phyloP scores from a whole-genome alignment of 2,888 invertebrate species.

The Rhingia rostrata region DNA sequence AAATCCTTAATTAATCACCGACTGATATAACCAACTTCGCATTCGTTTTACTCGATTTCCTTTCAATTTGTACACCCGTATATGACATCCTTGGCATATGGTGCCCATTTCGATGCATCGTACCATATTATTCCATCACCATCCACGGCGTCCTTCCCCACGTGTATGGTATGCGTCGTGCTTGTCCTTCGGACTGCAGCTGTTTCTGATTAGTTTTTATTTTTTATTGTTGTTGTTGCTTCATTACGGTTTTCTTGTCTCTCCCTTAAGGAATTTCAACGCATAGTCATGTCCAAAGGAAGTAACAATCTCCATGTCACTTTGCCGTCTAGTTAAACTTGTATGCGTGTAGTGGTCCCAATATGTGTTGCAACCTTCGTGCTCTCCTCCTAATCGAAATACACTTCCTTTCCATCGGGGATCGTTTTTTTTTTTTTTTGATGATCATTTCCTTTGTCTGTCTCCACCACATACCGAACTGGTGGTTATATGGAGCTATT shows the following conservation, averaged over 20 bases:
- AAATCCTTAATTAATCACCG: conserved; percentile 58
- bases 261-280: conserved; percentile 53
- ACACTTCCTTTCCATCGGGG: conserved; percentile 20
- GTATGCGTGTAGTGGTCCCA: conserved; percentile 11
- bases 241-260: neutral
- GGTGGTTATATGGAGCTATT: neutral
- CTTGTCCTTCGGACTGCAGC: conserved; percentile 51
- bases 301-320: conserved; percentile 33
- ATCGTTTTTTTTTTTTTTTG: conserved; percentile 59
- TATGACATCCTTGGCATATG: neutral
- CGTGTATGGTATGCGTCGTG: conserved; percentile 38
- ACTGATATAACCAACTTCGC: conserved; percentile 57
- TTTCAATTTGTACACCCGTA: conserved; percentile 36
- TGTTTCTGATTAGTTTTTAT: conserved; percentile 57
- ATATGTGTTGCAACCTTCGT: conserved; percentile 28
- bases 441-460: conserved; percentile 61
- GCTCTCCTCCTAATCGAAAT: conserved; percentile 30
- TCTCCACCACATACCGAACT: conserved; percentile 35
- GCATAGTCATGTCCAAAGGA: conserved; percentile 25
- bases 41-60: conserved; percentile 69
- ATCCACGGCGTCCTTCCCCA: too few relatives aligned
- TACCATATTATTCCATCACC: conserved; percentile 9
- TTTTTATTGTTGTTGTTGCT: neutral
- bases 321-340: conserved; percentile 29
- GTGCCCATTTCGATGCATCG: neutral